These are phyloP conservation scores for Eulemur macaco DNA, from an alignment of 2,113 vertebrate genomes.

Conservation along the genomic window DNA sequence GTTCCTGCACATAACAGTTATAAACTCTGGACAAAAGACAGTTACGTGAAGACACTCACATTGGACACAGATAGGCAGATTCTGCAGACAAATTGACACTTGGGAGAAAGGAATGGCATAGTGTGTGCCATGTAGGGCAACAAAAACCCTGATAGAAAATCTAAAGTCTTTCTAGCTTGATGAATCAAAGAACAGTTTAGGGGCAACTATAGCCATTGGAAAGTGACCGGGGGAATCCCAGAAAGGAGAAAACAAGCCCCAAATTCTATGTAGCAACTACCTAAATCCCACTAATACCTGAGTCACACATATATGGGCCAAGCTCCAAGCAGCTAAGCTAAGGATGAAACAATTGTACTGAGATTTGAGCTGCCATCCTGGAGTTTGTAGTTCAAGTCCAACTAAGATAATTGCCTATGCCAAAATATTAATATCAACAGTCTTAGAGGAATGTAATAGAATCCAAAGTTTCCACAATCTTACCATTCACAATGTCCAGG, in stretches of 20 bases:
- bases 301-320: background rate
- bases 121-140: background rate
- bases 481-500: background rate
- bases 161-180: background rate
- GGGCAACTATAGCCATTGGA: background rate
- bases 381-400: background rate
- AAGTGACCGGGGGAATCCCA: background rate
- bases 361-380: background rate
- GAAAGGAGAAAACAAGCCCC: background rate
- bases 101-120: background rate
- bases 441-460: background rate
- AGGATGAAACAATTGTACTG: background rate
- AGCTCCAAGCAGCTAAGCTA: background rate
- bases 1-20: background rate
- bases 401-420: background rate
- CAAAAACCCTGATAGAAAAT: background rate
- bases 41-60: background rate
- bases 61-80: background rate
- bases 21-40: background rate
- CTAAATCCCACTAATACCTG: background rate
- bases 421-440: background rate
- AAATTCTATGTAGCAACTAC: rapidly evolving
- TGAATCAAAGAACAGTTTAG: background rate
- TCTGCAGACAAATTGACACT: background rate
- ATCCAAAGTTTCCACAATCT: background rate